Percentiles rank a stretch among this genome's conserved stretches.
Evolutionary conservation across 37 sponge, comb jelly and placozoan species (phyloP).

Genomic region (Halisarca cf. caerulea): DNA sequence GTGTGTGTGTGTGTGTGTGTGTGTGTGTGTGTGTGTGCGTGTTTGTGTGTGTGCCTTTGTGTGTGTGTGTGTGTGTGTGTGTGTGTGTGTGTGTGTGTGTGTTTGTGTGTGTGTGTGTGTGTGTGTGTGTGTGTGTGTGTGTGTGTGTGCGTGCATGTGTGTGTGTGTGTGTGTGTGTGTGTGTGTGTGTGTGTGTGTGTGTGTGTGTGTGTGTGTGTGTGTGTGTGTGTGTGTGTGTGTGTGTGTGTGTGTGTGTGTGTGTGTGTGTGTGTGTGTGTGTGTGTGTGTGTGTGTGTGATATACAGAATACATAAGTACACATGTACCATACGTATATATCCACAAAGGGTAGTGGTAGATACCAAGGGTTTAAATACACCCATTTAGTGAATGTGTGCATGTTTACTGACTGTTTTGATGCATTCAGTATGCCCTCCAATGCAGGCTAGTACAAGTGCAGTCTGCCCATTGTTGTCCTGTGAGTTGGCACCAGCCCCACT

Average conservation of each 20-base stretch:
- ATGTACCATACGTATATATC: too few species aligned
- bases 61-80: conserved; percentile 41
- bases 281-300: too few species aligned
- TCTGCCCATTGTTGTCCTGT: conserved; percentile 24
- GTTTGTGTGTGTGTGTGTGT: conserved; percentile 15
- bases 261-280: too few species aligned
- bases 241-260: too few species aligned
- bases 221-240: too few species aligned
- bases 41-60: conserved; percentile 34
- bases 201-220: background rate
- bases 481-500: conserved; percentile 57
- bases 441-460: conserved; percentile 52
- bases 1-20: conserved; percentile 28
- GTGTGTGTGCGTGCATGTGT: background rate
- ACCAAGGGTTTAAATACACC: background rate
- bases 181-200: background rate
- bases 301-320: too few species aligned
- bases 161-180: background rate
- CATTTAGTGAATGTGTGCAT: background rate
- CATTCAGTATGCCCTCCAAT: conserved; percentile 51
- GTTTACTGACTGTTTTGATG: conserved; percentile 50
- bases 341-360: background rate
- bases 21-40: conserved; percentile 33
- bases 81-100: conserved; percentile 28
- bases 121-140: background rate